These are phyloP conservation scores for Girardinichthys multiradiatus DNA, from an alignment of 2,113 vertebrate species.

Conservation along the genomic window DNA sequence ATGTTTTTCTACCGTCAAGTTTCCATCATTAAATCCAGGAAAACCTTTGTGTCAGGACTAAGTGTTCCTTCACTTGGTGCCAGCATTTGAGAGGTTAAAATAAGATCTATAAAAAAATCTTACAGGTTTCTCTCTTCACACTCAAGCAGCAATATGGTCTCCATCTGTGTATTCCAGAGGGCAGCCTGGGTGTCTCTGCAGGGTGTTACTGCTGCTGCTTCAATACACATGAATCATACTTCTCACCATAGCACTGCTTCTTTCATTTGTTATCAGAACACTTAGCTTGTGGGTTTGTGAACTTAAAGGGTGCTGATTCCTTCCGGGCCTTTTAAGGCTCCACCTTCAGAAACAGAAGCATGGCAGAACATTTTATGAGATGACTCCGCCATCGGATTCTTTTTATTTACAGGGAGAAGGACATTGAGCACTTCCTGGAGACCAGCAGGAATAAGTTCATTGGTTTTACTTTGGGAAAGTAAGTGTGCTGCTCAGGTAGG, in stretches of 20 bases:
- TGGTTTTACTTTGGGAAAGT: conserved; percentile 96
- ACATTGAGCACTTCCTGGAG: conserved; percentile 97
- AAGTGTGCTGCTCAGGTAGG: conserved; percentile 62
- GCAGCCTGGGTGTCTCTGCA: conserved; percentile 20
- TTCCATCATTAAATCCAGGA: background rate
- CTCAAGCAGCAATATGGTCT: conserved; percentile 35
- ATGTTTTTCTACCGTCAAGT: background rate
- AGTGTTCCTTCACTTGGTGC: conserved; percentile 13
- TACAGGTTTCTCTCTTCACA: conserved; percentile 12
- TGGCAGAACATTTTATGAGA: conserved; percentile 14
- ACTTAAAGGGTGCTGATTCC: background rate
- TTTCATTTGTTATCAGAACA: conserved; percentile 10
- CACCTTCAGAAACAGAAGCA: no score
- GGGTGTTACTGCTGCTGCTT: conserved; percentile 15
- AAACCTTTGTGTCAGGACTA: background rate
- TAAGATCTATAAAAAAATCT: background rate
- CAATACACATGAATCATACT: conserved; percentile 59
- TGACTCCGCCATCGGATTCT: background rate
- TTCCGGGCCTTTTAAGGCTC: background rate
- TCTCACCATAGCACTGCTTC: conserved; percentile 6
- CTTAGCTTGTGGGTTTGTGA: background rate
- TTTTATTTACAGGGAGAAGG: conserved; percentile 87
- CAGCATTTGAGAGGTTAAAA: background rate
- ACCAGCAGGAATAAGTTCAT: conserved; percentile 98
- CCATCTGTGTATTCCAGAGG: conserved; percentile 44